Evolutionary conservation across 2,888 invertebrate genomes (phyloP).

Genomic region (Cybosia mesomella): DNA sequence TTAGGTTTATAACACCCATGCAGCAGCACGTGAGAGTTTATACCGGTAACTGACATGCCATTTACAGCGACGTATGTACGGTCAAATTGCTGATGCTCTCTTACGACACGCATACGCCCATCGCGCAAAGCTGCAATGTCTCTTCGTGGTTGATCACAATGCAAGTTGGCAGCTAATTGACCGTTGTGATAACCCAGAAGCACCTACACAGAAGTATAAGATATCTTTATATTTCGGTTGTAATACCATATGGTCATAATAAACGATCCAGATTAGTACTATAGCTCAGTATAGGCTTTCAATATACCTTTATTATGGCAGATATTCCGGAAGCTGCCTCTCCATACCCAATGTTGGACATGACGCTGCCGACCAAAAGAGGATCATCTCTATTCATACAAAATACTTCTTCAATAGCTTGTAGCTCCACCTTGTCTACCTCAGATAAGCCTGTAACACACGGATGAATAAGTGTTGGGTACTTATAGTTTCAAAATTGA

Average conservation of each 20-base stretch:
- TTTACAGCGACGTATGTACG: slow-evolving; percentile 79
- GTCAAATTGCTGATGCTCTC: slow-evolving; percentile 84
- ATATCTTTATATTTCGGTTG: not conserved
- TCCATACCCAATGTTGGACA: slow-evolving; percentile 80
- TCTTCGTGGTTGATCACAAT: slow-evolving; percentile 87
- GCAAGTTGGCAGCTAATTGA: slow-evolving; percentile 90
- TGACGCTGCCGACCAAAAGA: slow-evolving; percentile 86
- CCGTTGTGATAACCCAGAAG: slow-evolving; percentile 89
- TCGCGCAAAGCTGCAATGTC: slow-evolving; percentile 82
- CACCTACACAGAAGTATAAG: slow-evolving; percentile 60
- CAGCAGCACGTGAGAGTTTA: slow-evolving; percentile 67
- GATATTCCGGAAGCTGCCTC: slow-evolving; percentile 83
- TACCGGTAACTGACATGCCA: slow-evolving; percentile 66
- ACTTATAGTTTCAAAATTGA: not conserved
- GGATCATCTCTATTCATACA: slow-evolving; percentile 85
- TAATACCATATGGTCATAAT: not conserved
- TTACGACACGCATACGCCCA: slow-evolving; percentile 85
- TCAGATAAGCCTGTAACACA: slow-evolving; percentile 74
- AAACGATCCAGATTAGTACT: too few relatives aligned
- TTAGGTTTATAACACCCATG: slow-evolving; percentile 67
- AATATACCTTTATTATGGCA: slow-evolving; percentile 85
- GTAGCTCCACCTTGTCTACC: slow-evolving; percentile 89
- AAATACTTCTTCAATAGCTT: slow-evolving; percentile 87
- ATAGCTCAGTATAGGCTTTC: too few relatives aligned
- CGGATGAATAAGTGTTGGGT: not conserved